Conservation (phyloP, 2,113 vertebrate genomes). For the Nettapus auritus region DNA sequence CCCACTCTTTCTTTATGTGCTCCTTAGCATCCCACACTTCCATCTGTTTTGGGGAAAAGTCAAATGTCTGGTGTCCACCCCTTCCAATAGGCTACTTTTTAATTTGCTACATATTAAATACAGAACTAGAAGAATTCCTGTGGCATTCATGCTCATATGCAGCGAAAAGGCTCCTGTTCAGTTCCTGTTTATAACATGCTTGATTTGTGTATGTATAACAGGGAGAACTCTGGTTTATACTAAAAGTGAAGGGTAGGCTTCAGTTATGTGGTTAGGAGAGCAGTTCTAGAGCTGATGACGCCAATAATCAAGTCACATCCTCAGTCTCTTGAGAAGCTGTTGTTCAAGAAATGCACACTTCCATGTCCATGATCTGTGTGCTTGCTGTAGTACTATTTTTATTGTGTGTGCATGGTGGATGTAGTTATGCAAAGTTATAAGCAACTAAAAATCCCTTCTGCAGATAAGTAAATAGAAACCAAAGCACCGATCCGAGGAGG, state of each 20-base stretch:
- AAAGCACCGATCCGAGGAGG: neutral
- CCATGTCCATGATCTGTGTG: neutral
- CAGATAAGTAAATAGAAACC: rapidly evolving
- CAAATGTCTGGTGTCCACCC: neutral
- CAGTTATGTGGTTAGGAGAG: neutral
- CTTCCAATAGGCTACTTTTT: neutral
- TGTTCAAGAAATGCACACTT: neutral
- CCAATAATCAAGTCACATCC: neutral
- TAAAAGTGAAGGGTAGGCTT: neutral
- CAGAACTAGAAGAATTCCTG: neutral
- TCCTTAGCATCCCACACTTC: neutral
- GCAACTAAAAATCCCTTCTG: neutral
- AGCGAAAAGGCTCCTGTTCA: neutral
- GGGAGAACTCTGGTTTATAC: neutral
- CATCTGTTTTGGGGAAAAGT: neutral
- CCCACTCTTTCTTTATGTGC: rapidly evolving
- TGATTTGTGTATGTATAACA: neutral
- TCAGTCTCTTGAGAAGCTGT: neutral
- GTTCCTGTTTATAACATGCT: neutral
- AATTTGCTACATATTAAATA: neutral
- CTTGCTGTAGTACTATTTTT: neutral
- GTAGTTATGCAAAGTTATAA: neutral
- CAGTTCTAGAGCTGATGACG: neutral
- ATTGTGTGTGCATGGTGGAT: neutral
- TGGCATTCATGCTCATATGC: neutral